Percentiles rank a stretch among this genome's conserved stretches.
Evolutionary conservation across 1,140 invertebrate species (phyloP).

Genomic region (Zaprionus ornatus): DNA sequence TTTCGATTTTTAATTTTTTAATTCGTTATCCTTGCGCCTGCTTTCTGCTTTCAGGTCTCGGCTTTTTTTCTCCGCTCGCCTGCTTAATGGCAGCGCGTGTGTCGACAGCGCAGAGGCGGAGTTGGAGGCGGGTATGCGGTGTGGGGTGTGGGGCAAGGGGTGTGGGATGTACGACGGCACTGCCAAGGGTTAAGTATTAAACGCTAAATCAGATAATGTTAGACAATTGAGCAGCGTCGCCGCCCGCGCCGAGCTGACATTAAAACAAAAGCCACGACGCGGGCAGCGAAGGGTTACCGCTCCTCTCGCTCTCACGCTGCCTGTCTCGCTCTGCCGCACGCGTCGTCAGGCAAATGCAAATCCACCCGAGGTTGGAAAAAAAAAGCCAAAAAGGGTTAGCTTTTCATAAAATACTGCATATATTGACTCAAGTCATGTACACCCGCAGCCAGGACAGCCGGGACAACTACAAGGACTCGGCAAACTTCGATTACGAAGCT

Average conservation of each 20-base stretch:
- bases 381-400: conserved; percentile 65
- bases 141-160: background rate
- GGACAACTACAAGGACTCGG: conserved; percentile 61
- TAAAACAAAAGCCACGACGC: conserved; percentile 69
- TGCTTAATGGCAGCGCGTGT: conserved; percentile 57
- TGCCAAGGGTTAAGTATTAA: conserved; percentile 78
- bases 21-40: conserved; percentile 81
- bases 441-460: conserved; percentile 31
- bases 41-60: conserved; percentile 23
- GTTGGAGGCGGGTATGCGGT: conserved; percentile 20
- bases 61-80: conserved; percentile 26
- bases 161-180: background rate
- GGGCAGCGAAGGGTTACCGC: conserved; percentile 29
- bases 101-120: conserved; percentile 43
- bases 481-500: conserved; percentile 75
- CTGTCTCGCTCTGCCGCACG: conserved; percentile 3
- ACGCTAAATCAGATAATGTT: conserved; percentile 82
- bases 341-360: conserved; percentile 62
- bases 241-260: conserved; percentile 63
- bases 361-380: conserved; percentile 20
- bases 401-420: conserved; percentile 74
- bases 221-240: conserved; percentile 77
- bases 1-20: conserved; percentile 83
- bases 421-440: conserved; percentile 80
- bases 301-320: background rate